phyloP scores from a whole-genome alignment of 2,113 vertebrate genomes.

The Cromileptes altivelis region DNA sequence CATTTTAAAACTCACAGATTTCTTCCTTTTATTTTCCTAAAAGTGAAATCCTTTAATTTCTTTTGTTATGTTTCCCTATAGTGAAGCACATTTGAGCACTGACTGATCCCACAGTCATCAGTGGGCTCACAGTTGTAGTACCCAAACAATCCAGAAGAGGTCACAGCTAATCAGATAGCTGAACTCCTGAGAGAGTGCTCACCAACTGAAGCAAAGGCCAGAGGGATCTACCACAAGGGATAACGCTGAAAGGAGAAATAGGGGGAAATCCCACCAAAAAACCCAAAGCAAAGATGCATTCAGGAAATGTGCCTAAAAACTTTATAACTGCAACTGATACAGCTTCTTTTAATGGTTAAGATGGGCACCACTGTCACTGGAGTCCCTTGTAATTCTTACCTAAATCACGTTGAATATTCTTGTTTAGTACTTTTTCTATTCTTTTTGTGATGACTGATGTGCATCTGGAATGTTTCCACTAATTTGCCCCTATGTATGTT shows the following conservation, averaged over 20 bases:
- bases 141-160: slow-evolving; percentile 56
- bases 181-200: neutral
- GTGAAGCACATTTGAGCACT: neutral
- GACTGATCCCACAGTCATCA: neutral
- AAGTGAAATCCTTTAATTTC: neutral
- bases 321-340: neutral
- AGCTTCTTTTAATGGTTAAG: neutral
- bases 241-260: neutral
- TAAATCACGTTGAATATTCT: neutral
- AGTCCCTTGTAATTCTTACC: neutral
- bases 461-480: neutral
- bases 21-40: neutral
- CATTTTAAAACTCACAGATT: neutral
- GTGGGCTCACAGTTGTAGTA: slow-evolving; percentile 21
- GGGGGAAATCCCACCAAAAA: neutral
- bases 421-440: neutral
- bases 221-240: neutral
- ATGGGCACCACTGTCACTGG: neutral
- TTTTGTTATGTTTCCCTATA: no score
- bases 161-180: slow-evolving; percentile 22
- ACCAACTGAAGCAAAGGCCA: neutral
- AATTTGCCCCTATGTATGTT: neutral
- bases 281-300: neutral
- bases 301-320: neutral
- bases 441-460: neutral